Evolutionary conservation across 2,113 vertebrate species (phyloP).

Genomic region (Indicator maculatus): DNA sequence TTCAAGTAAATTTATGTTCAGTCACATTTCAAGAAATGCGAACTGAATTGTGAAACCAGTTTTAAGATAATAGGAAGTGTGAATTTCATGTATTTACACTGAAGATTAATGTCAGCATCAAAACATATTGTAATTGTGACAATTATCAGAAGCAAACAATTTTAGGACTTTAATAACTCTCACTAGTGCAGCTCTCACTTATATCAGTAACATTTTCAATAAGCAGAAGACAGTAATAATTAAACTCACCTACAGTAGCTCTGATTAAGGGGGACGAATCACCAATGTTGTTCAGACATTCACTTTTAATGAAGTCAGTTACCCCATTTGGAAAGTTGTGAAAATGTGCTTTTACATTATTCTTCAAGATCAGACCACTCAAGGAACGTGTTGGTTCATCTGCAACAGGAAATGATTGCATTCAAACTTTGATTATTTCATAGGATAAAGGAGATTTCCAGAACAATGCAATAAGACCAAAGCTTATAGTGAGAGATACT

Average conservation of each 20-base stretch:
- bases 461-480: constrained; percentile 6
- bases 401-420: constrained; percentile 64
- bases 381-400: constrained; percentile 95
- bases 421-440: constrained; percentile 1
- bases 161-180: not conserved
- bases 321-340: constrained; percentile 94
- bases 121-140: not conserved
- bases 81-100: not conserved
- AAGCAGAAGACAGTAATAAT: not conserved
- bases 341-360: constrained; percentile 97
- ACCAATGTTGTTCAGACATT: constrained; percentile 94
- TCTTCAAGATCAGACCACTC: constrained; percentile 95
- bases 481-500: not conserved
- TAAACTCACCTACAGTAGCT: constrained; percentile 91
- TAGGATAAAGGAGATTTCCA: not conserved
- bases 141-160: not conserved
- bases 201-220: not conserved
- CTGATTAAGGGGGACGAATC: constrained; percentile 94
- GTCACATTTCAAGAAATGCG: not conserved
- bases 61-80: not conserved
- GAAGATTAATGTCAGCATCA: not conserved
- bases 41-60: not conserved
- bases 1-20: not conserved
- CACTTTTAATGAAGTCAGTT: constrained; percentile 95
- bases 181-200: not conserved